These are phyloP conservation scores for Nibea albiflora DNA, from an alignment of 2,113 vertebrate species.

Conservation along the genomic window DNA sequence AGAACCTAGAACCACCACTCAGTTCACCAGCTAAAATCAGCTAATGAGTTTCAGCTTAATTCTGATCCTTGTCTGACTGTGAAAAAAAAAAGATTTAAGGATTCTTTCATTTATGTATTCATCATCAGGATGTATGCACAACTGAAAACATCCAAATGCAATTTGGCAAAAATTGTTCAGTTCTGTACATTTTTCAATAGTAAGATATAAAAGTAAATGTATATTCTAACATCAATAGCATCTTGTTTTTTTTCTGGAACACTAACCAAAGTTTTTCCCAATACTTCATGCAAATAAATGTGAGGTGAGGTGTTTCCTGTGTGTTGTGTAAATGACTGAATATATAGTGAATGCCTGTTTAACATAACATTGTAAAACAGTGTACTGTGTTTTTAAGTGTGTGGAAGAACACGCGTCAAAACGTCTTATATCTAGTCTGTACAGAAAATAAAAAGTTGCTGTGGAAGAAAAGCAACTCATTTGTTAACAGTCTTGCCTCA, in stretches of 20 bases:
- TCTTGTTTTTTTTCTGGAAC: neutral
- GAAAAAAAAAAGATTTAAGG: neutral
- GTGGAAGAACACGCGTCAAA: neutral
- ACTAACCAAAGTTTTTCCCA: neutral
- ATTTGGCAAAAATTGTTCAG: neutral
- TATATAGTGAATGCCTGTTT: neutral
- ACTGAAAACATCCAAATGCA: neutral
- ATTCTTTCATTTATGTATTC: no score
- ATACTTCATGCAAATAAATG: neutral
- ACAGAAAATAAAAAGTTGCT: neutral
- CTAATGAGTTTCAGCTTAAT: neutral
- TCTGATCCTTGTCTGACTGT: neutral
- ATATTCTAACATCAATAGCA: neutral
- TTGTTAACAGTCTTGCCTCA: neutral
- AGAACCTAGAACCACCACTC: neutral
- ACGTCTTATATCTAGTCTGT: neutral
- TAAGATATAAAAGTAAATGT: neutral
- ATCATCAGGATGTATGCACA: neutral
- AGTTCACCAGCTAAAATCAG: neutral
- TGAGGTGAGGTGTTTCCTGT: neutral
- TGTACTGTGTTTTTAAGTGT: neutral
- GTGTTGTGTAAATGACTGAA: neutral
- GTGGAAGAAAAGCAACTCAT: neutral
- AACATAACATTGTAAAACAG: neutral
- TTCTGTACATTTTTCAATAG: neutral